Base-by-base conservation (phyloP, 2,888 invertebrate genomes). In the Colostygia pectinataria region DNA sequence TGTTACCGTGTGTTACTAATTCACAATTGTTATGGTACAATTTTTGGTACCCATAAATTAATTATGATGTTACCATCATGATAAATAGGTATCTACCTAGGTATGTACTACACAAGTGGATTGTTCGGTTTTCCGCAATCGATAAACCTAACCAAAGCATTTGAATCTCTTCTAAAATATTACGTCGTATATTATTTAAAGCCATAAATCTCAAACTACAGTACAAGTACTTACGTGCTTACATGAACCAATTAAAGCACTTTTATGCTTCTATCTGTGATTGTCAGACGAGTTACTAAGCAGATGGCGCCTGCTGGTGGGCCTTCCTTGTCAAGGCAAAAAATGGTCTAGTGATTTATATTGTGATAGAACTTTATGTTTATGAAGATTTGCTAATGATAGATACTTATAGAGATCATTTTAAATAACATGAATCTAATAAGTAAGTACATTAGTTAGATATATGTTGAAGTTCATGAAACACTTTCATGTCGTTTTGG, bases 281-380 rank as follows among this genome's bases (percentile, higher is more conserved):
- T 82, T 86, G 84, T 86, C 86, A 82, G 74, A 66, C 54, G 55
- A 61, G 66, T 84, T 88, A 86, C 83, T 83, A 86, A 84, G 78
- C 89, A 89, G 84, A 89, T 89, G 89, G 72, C 78, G 67, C 51
- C 67, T 28, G 73, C 41, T 45, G 88, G 88, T 82, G 71, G 85
- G 85, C 82, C 83, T 62, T 59, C 36, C 36, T 43, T 45, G 61
- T 60, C 32, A 60, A 61, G 62, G 57, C 71, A 77, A 71, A 80
- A 80, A 80, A 53, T 45, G n/a, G 6, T 46, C 51, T 50, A 55
- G 49, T 53, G 43, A 53, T 55, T 55, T 55, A 39, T 41, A 58
- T 43, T 55, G 44, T 43, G 29, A 36, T 51, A 44, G 45, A 43
- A 53, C 50, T 44, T 27, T 34, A 23, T 32, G 18, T 31, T 34